Percentiles rank a stretch among this genome's conserved stretches.
Conservation (phyloP, 2,888 invertebrate species). For the Fragum fragum region DNA sequence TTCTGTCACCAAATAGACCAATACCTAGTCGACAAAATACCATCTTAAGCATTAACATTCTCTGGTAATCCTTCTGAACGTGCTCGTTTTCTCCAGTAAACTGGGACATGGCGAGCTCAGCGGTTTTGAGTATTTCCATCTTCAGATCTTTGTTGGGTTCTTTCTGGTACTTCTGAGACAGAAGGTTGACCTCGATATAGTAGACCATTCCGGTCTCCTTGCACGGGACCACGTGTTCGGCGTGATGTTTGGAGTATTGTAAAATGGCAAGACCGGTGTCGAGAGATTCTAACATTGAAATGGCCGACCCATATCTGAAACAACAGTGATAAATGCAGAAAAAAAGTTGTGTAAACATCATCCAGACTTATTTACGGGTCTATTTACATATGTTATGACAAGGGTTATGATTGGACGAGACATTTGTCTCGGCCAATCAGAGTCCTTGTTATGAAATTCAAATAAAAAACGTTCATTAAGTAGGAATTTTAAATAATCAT, state of each 20-base stretch:
- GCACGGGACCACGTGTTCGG: constrained; percentile 53
- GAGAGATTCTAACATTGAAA: constrained; percentile 41
- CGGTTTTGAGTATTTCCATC: constrained; percentile 45
- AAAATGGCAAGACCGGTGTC: constrained; percentile 51
- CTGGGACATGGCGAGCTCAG: constrained; percentile 56
- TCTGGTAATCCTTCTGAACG: constrained; percentile 64
- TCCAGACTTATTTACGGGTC: too few species aligned
- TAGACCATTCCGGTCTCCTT: constrained; percentile 66
- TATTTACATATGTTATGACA: too few species aligned
- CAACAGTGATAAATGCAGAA: not conserved
- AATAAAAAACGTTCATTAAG: too few species aligned
- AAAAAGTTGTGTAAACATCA: too few species aligned
- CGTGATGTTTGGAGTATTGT: constrained; percentile 55
- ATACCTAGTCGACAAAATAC: constrained; percentile 65
- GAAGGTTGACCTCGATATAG: constrained; percentile 66
- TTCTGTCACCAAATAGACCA: constrained; percentile 52
- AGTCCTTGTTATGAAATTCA: too few species aligned
- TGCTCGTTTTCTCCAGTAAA: constrained; percentile 57
- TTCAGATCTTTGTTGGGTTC: constrained; percentile 43
- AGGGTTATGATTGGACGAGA: too few species aligned
- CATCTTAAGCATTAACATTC: constrained; percentile 63
- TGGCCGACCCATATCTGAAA: constrained; percentile 43
- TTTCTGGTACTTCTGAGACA: constrained; percentile 57
- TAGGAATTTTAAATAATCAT: too few species aligned
- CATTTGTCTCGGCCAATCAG: too few species aligned